phyloP scores from a whole-genome alignment of 2,888 invertebrate genomes.

The Venustoraphidia nigricollis region DNA sequence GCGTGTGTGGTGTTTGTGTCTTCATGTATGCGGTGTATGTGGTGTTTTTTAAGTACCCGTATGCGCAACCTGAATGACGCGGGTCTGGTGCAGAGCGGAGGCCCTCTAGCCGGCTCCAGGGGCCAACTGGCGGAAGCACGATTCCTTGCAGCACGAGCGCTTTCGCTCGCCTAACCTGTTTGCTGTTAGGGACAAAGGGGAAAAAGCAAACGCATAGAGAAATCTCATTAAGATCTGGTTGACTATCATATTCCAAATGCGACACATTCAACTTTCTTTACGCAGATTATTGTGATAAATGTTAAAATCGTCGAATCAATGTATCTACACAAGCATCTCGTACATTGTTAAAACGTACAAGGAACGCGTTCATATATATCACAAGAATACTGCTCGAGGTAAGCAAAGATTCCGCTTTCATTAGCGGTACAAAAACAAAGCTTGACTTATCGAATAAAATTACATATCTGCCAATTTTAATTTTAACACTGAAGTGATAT shows the following conservation, averaged over 20 bases:
- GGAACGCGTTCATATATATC: no score
- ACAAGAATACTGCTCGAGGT: no score
- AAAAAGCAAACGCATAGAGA: conserved; percentile 20
- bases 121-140: conserved; percentile 26
- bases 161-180: conserved; percentile 27
- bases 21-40: conserved; percentile 17
- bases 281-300: neutral
- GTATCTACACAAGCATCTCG: no score
- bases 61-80: conserved; percentile 31
- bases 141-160: conserved; percentile 29
- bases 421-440: no score
- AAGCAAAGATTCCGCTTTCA: no score
- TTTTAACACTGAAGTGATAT: no score
- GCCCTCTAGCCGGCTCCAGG: conserved; percentile 33
- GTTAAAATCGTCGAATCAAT: neutral
- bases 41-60: conserved; percentile 31
- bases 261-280: no score
- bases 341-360: no score
- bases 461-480: no score
- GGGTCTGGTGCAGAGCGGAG: conserved; percentile 23
- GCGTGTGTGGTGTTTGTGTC: no score
- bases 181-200: conserved; percentile 33
- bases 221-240: neutral
- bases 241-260: neutral
- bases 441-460: no score